Evolutionary conservation across 1,140 invertebrate genomes (phyloP), one percentile per base, ranked within the genome.

Genomic region (Sogatella furcifera): DNA sequence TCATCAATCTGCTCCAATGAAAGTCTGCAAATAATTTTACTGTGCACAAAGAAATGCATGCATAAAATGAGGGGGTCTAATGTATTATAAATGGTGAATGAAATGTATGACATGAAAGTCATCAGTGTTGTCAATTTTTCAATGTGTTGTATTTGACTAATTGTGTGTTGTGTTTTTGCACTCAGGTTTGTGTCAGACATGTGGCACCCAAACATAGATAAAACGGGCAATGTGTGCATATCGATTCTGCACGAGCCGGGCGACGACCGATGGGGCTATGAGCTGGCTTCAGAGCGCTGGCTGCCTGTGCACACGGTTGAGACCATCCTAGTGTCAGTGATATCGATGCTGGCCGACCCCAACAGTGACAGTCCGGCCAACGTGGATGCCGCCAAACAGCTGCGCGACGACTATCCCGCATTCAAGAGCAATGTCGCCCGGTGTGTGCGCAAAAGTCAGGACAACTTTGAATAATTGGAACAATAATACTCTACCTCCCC

Each of bases 341-440:
- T 99, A 77, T 98, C 95, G 72, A 98, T 99, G 96, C 79, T 99
- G 70, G 94, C 97, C 68, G 96, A 98, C 81, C 97, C 97, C 56
- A 99, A 99, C 78, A 95, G 97, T 79, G 95, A 98, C 82, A 97
- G 93, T 77, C 96, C 96, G 68, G 97, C 97, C 69, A 99, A 99
- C 84, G 95, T 99, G 66, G 97, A 99, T 86, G 97, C 97, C 70
- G 96, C 97, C 69, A 98, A 98, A 86, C 92, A 97, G 79, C 96
- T 93, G 90, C 83, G 95, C 76, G 95, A 97, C 82, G 89, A 91
- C 72, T 95, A 93, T 80, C 77, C 85, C 76, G 92, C 95, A 78
- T 98, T 98, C 78, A 98, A 96, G 81, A 84, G 90, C 76, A 95
- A 94, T 83, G 95, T 98, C 70, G 92, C 92, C 68, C 84, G 89